A percentile compares a stretch with the other conserved stretches of the same genome.
phyloP scores from a whole-genome alignment of 2,888 invertebrate genomes.

The Chrysolina oricalcia region DNA sequence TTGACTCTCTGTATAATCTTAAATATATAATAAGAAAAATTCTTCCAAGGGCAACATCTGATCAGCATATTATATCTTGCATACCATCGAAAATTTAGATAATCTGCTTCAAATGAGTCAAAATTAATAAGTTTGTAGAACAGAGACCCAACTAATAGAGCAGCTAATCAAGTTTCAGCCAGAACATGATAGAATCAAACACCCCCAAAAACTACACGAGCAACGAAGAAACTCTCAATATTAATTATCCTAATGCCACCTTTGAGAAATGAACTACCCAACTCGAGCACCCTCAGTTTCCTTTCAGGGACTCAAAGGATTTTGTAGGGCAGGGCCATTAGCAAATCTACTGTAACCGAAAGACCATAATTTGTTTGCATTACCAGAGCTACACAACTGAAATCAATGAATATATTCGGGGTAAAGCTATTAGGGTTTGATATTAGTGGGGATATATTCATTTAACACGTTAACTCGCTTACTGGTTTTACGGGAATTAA shows the following conservation, averaged over 20 bases:
- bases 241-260: conserved; percentile 22
- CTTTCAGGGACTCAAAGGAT: conserved; percentile 21
- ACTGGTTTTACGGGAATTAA: conserved; percentile 5
- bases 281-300: conserved; percentile 1
- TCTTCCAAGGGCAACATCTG: too few relatives aligned
- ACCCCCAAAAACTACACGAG: not conserved
- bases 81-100: too few relatives aligned
- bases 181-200: not conserved
- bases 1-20: too few relatives aligned
- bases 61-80: too few relatives aligned
- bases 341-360: conserved; percentile 24
- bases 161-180: too few relatives aligned
- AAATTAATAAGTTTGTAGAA: too few relatives aligned
- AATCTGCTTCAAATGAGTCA: too few relatives aligned
- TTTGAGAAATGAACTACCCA: conserved; percentile 21
- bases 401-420: conserved; percentile 24
- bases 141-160: too few relatives aligned
- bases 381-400: conserved; percentile 21
- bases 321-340: conserved; percentile 20
- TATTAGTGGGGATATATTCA: conserved; percentile 10
- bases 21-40: too few relatives aligned
- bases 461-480: conserved; percentile 2
- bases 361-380: conserved; percentile 23
- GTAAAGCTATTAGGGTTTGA: conserved; percentile 17
- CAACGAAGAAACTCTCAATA: conserved; percentile 12